A percentile compares a stretch with the other conserved stretches of the same genome.
Evolutionary conservation across 1,140 invertebrate genomes (phyloP).

Genomic region (Trachymyrmex cornetzi): DNA sequence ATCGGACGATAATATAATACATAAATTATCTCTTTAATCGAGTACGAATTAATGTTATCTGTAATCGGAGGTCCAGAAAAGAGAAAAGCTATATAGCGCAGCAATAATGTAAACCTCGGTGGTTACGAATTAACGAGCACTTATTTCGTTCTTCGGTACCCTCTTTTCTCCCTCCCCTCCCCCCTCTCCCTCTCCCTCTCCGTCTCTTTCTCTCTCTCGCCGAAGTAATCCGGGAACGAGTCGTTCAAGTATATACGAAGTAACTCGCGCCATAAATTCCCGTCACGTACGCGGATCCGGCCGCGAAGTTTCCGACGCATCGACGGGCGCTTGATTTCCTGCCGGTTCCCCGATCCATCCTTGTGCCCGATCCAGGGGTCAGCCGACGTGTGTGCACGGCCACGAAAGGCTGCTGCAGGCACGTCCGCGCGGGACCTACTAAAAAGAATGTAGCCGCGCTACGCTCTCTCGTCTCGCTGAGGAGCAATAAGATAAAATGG

Average conservation of each 20-base stretch:
- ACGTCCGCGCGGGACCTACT: conserved; percentile 51
- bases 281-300: conserved; percentile 55
- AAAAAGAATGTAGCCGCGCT: conserved; percentile 60
- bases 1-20: background rate
- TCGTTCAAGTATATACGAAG: conserved; percentile 41
- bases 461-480: conserved; percentile 1
- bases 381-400: conserved; percentile 22
- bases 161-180: background rate
- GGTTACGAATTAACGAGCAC: conserved; percentile 57
- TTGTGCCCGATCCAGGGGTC: conserved; percentile 47
- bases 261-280: conserved; percentile 61
- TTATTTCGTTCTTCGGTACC: conserved; percentile 33
- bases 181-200: background rate
- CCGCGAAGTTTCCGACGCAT: conserved; percentile 50
- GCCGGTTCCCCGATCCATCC: conserved; percentile 50
- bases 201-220: background rate
- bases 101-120: conserved; percentile 51
- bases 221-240: conserved; percentile 40
- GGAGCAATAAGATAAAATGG: conserved; percentile 80
- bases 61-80: conserved; percentile 16
- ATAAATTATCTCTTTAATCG: conserved; percentile 37
- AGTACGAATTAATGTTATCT: conserved; percentile 40
- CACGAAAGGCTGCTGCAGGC: conserved; percentile 43
- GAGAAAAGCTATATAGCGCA: conserved; percentile 8
- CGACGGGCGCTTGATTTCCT: conserved; percentile 66